Conservation (phyloP, 2,113 vertebrate genomes). For the Brachypodius melanocephalos region DNA sequence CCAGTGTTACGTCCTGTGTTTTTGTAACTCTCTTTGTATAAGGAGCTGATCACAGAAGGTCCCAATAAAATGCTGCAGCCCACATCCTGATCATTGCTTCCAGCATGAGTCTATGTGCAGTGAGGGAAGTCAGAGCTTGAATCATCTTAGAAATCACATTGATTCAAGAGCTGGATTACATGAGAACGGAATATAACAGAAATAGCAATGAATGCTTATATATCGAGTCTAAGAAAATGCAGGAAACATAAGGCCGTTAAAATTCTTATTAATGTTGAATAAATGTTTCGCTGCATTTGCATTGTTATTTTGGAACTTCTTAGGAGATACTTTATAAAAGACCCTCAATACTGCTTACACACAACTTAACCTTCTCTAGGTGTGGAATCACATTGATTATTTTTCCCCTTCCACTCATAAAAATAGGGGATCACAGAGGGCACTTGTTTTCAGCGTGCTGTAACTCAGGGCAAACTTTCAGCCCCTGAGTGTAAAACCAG, state of each 20-base stretch:
- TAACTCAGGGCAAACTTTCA: background rate
- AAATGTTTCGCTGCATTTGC: background rate
- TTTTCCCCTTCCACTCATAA: background rate
- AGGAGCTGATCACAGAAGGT: background rate
- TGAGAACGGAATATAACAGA: background rate
- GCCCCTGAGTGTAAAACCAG: background rate
- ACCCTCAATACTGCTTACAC: background rate
- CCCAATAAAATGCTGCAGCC: background rate
- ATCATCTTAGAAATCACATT: background rate
- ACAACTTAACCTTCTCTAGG: background rate
- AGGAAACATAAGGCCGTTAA: background rate
- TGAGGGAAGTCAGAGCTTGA: background rate
- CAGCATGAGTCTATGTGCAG: accelerated
- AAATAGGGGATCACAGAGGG: background rate
- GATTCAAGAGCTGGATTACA: background rate
- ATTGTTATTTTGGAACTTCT: background rate
- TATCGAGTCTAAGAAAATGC: background rate
- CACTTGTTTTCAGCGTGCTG: background rate
- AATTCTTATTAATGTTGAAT: background rate
- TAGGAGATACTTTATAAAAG: background rate
- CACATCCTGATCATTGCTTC: background rate
- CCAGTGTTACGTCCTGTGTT: background rate
- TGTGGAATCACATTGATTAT: background rate
- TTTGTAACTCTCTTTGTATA: background rate
- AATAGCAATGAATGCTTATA: background rate